These are phyloP conservation scores for Allygus modestus DNA, from an alignment of 2,888 invertebrate genomes.

Conservation along the genomic window DNA sequence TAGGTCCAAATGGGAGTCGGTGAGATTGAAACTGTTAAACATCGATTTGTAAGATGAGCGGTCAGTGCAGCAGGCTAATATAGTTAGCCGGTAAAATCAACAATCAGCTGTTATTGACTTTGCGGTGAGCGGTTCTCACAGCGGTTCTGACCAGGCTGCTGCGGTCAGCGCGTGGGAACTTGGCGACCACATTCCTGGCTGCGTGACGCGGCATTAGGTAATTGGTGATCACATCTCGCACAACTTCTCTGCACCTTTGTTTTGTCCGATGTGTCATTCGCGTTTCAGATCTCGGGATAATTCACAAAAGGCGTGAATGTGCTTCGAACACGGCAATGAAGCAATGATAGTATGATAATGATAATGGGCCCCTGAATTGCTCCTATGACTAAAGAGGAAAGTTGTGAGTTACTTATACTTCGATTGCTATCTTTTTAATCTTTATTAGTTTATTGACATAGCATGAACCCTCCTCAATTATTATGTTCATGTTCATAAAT, in stretches of 20 bases:
- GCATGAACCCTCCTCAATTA: no score
- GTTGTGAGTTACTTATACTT: no score
- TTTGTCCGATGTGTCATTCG: no score
- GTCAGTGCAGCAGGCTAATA: conserved; percentile 51
- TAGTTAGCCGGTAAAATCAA: conserved; percentile 58
- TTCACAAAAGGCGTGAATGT: no score
- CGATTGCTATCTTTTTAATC: no score
- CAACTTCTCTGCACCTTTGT: neutral
- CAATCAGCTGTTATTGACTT: conserved; percentile 59
- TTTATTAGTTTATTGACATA: no score
- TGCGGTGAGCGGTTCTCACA: conserved; percentile 58
- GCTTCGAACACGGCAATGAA: no score
- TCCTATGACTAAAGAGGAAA: no score
- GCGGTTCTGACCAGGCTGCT: neutral
- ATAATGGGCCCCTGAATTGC: no score
- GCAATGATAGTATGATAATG: no score
- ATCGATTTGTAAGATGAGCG: conserved; percentile 52
- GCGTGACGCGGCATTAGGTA: conserved; percentile 26
- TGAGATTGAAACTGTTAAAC: conserved; percentile 56
- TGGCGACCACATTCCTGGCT: neutral
- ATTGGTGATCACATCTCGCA: conserved; percentile 14
- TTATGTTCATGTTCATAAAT: no score
- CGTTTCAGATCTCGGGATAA: no score
- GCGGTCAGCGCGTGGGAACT: conserved; percentile 54
- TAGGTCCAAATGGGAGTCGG: conserved; percentile 22